Base-by-base conservation (phyloP, 2,888 invertebrate genomes). In the Brassicogethes aeneus region DNA sequence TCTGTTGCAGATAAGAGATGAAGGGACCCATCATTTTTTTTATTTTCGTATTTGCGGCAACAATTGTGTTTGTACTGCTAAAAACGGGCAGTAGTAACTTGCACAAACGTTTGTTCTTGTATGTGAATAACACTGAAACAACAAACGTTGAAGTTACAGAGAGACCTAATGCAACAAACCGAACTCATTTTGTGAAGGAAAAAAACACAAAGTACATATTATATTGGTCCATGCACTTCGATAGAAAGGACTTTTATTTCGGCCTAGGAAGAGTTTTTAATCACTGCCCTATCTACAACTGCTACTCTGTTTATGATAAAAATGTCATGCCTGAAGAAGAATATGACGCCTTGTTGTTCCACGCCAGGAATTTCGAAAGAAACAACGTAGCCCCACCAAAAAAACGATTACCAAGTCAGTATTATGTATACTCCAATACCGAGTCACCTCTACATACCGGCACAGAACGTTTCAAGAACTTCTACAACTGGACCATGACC, bases 401-500 rank as follows among this genome's bases (percentile, higher is more conserved):
- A 0, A 48, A 29, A 1, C 61, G 76, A 12, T 51, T 48, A 1
- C 41, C 57, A 0, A 37, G 61, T 8, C 77, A 77, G 55, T 48
- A 55, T 10, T 77, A 76, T 51, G 64, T 76, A 1, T 76, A 70
- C 47, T 66, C 70, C 1, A 57, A 68, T 29, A 59, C 72, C 54
- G 77, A 77, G 50, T 65, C 70, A 12, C 68, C 70, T 10, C 46
- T 32, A 13, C 23, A 7, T 23, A 10, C 10, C 5, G 42, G 1
- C 57, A 65, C 42, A 43, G 60, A 1, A 17, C 40, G 1, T 2
- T n/a, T 41, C 1, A 44, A 45, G 5, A 44, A 63, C 23, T 74
- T 76, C 42, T 80, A 72, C 49, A 77, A 78, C 52, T 57, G 71
- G 44, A 77, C 76, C 1, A 75, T 76, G 73, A 74, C 71, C 1